Base-by-base conservation (phyloP, 2,888 invertebrate genomes). In the Plagodis pulveraria region DNA sequence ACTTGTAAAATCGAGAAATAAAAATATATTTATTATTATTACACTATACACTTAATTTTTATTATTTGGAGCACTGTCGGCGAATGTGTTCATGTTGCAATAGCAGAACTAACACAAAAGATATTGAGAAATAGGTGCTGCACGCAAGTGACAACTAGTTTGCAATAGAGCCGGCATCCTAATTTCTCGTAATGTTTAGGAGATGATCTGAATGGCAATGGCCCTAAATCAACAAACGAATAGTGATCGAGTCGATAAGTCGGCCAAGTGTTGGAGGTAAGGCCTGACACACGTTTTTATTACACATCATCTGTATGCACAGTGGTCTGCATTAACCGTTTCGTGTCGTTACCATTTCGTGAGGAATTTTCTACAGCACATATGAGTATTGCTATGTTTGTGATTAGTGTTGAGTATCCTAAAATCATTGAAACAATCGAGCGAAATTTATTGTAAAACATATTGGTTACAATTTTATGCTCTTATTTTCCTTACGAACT, bases 131-230 rank as follows among this genome's bases (percentile, higher is more conserved):
- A 60, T 42, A 58, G 52, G 42, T 50, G 46, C 51, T 32, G 40
- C 43, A 42, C 49, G 33, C 46, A 45, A 58, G 50, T 43, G 36
- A 62, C 54, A 45, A 36, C 44, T 55, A 61, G 58, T 80, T 74
- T 67, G 77, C 72, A 83, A 83, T 69, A 74, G 67, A 67, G 67
- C 62, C 62, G 67, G 74, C 67, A 77, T 75, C 73, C 78, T 77
- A 74, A 78, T 81, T 81, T 81, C 71, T 63, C 68, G 71, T 72
- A 74, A 72, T 69, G 66, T 66, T 65, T 69, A 62, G 65, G 65
- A 65, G 71, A 74, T 73, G 84, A 74, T 77, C 71, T 65, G 88
- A 84, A 89, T 89, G 74, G 81, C 80, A 89, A 90, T 86, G 81
- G 79, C 66, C 67, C 72, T 86, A 84, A 88, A 88, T 85, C 71